Evolutionary conservation across 2,797 vertebrate genomes (phyloP).

Genomic region (Spea hammondii): DNA sequence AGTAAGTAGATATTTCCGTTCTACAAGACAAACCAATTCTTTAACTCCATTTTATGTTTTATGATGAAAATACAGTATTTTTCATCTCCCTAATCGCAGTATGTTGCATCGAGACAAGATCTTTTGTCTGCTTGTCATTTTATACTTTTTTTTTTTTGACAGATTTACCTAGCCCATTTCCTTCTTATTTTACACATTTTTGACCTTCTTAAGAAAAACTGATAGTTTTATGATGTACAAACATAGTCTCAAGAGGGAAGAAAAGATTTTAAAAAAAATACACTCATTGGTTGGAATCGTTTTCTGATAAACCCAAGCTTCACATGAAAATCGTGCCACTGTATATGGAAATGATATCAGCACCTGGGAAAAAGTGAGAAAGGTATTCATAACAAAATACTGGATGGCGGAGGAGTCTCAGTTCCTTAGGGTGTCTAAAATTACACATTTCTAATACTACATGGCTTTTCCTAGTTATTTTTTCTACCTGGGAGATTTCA

Average conservation of each 20-base stretch:
- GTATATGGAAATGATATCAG: conserved; percentile 64
- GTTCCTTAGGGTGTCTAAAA: conserved; percentile 60
- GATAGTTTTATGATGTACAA: conserved; percentile 56
- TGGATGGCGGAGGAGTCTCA: conserved; percentile 59
- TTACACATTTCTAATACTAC: conserved; percentile 57
- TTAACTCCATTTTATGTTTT: too few species aligned
- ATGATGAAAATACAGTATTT: too few species aligned
- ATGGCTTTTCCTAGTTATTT: conserved; percentile 57
- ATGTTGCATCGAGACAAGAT: too few species aligned
- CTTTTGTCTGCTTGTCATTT: not conserved
- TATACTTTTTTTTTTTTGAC: conserved; percentile 55
- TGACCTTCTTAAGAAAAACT: conserved; percentile 33
- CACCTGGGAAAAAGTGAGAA: conserved; percentile 64
- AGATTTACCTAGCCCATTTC: conserved; percentile 55
- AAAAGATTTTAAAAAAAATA: conserved; percentile 51
- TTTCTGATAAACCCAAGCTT: conserved; percentile 65
- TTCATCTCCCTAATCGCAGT: too few species aligned
- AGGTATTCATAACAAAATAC: conserved; percentile 57
- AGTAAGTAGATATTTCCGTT: too few species aligned
- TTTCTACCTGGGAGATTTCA: conserved; percentile 60
- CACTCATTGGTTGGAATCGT: conserved; percentile 50
- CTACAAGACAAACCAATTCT: too few species aligned
- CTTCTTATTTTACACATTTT: conserved; percentile 44
- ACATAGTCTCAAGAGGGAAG: conserved; percentile 46
- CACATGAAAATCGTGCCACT: conserved; percentile 58